Evolutionary conservation across 2,797 vertebrate genomes (phyloP), one percentile per base, ranked within the genome.

Genomic region (Poeciliopsis presidionis): DNA sequence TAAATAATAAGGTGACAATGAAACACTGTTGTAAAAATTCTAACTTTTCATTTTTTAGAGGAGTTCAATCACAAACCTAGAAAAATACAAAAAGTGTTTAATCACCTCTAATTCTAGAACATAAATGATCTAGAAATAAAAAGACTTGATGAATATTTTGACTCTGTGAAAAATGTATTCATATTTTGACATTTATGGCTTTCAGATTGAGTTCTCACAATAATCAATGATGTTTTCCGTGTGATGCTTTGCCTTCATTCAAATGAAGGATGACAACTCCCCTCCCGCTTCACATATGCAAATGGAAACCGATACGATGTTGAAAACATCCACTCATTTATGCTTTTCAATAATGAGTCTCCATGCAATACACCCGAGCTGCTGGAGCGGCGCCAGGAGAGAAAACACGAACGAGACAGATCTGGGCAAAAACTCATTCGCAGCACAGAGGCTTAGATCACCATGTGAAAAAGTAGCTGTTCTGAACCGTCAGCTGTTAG

Each of bases 401-500:
- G 86, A 88, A 88, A 84, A 88, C 76, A 80, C 78, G 85, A 91
- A 90, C 84, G 77, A 74, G 76, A 82, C 79, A 85, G 82, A 91
- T 89, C 88, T 83, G 65, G 76, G 82, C 65, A 75, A 89, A 59
- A 70, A 85, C 84, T 83, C 84, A 84, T 55, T 33, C 41, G 22
- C 85, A 79, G 86, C 84, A 72, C 5, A 36, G 81, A 70, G 79
- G 90, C 87, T 93, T 81, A 91, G 90, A 92, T 89, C 89, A 84
- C 74, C 67, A 81, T 86, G 89, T 89, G 80, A 93, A 91, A 92
- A 89, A 88, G 33, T 75, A 88, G 85, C 85, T 81, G 81, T 78
- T 57, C 83, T 75, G 75, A 90, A 85, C 59, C 67, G 74, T 80
- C 79, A 71, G 84, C 90, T 91, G 86, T 91, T 92, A 90, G 85